Conservation (phyloP, 2,888 invertebrate species). For the Scaptomyza caliginosa region DNA sequence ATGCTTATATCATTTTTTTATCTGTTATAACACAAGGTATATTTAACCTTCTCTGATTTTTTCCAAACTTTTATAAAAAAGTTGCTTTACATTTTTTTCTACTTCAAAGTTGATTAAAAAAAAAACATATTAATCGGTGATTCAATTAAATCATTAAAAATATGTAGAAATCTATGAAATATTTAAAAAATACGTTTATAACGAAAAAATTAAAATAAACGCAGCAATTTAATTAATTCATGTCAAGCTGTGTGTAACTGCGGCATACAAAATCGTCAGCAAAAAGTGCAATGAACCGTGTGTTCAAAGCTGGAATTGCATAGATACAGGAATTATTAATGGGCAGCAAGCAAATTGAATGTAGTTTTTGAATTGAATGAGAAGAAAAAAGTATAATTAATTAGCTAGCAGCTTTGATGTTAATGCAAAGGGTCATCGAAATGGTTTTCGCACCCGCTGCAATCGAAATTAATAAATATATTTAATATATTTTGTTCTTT, state of each 20-base stretch:
- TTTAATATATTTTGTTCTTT: conserved; percentile 12
- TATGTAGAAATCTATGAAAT: neutral
- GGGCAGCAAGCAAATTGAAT: neutral
- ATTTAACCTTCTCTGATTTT: no score
- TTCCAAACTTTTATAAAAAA: no score
- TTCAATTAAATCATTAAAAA: no score
- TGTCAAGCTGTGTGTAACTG: neutral
- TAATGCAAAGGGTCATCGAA: conserved; percentile 22
- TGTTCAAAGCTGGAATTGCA: neutral
- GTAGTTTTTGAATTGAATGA: neutral
- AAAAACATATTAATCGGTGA: no score
- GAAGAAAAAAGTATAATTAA: conserved; percentile 30
- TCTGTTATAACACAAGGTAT: no score
- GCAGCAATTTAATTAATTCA: neutral
- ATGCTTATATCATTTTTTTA: no score
- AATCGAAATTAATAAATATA: conserved; percentile 17
- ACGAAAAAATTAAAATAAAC: neutral
- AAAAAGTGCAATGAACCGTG: neutral
- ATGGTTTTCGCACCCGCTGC: conserved; percentile 4
- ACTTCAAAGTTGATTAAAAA: no score
- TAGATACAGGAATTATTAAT: neutral
- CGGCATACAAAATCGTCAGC: neutral
- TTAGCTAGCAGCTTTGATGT: conserved; percentile 28
- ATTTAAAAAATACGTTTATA: neutral
- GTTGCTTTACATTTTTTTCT: no score